phyloP scores from a whole-genome alignment of 2,888 invertebrate species.

The Actias luna region DNA sequence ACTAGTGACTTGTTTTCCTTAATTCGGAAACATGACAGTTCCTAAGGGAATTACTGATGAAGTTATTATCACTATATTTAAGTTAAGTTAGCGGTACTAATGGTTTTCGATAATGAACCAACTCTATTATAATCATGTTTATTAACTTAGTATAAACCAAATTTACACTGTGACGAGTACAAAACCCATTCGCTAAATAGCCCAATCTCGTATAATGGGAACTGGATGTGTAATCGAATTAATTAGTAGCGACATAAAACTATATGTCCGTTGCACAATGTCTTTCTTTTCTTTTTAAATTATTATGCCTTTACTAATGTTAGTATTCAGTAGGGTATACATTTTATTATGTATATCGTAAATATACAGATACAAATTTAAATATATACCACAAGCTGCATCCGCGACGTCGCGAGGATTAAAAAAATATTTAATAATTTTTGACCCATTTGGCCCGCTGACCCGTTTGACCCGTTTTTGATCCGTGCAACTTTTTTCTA shows the following conservation, averaged over 20 bases:
- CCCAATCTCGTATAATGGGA: slow-evolving; percentile 65
- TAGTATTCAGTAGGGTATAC: too few species aligned
- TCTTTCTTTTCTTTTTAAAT: slow-evolving; percentile 27
- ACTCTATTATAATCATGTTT: slow-evolving; percentile 52
- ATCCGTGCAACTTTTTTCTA: too few species aligned
- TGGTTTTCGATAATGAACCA: slow-evolving; percentile 22
- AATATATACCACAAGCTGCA: too few species aligned
- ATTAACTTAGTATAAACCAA: slow-evolving; percentile 56
- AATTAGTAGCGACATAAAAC: slow-evolving; percentile 66
- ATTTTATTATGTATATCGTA: not conserved
- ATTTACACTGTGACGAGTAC: slow-evolving; percentile 58
- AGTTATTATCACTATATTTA: not conserved
- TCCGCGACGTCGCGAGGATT: too few species aligned
- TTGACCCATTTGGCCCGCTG: too few species aligned
- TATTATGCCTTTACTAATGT: too few species aligned
- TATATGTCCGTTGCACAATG: slow-evolving; percentile 54
- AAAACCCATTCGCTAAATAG: slow-evolving; percentile 70
- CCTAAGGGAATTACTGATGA: not conserved
- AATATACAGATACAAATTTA: not conserved
- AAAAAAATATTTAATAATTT: too few species aligned
- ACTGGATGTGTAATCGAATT: slow-evolving; percentile 69
- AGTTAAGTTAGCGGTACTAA: slow-evolving; percentile 22
- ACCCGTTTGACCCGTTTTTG: too few species aligned
- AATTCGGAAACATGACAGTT: not conserved
- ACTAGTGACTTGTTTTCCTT: not conserved